Evolutionary conservation across 2,888 invertebrate genomes (phyloP).

Genomic region (Drosophila engyochracea): DNA sequence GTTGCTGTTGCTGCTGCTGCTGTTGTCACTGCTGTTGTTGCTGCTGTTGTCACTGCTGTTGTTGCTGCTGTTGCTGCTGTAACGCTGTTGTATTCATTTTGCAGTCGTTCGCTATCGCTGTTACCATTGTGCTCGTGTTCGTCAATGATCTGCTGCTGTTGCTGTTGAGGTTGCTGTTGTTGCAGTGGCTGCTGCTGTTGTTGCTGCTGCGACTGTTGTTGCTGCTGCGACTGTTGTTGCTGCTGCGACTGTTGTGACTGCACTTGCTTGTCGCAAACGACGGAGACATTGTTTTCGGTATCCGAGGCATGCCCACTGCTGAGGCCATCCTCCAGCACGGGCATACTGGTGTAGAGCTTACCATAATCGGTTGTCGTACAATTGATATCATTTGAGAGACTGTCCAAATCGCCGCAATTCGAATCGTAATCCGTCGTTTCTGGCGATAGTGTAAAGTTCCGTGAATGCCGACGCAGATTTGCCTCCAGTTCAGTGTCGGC

Average conservation of each 20-base stretch:
- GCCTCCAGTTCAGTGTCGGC: conserved; percentile 84
- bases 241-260: conserved; percentile 12
- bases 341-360: conserved; percentile 92
- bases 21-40: conserved; percentile 60
- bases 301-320: conserved; percentile 97
- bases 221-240: conserved; percentile 22
- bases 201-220: conserved; percentile 39
- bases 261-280: conserved; percentile 71
- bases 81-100: conserved; percentile 37
- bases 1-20: conserved; percentile 37
- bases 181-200: conserved; percentile 39
- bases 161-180: conserved; percentile 42
- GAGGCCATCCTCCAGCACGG: conserved; percentile 96
- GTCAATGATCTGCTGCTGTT: conserved; percentile 39
- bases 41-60: conserved; percentile 57
- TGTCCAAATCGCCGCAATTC: conserved; percentile 94
- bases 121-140: conserved; percentile 57
- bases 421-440: conserved; percentile 97
- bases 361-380: conserved; percentile 87
- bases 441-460: conserved; percentile 95
- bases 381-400: conserved; percentile 86
- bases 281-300: conserved; percentile 91
- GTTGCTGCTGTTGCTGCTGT: conserved; percentile 63
- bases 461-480: conserved; percentile 87
- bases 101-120: conserved; percentile 24